Percentiles rank a stretch among this genome's conserved stretches.
These are phyloP conservation scores for Drosophila bipectinata DNA, from an alignment of 1,140 invertebrate species.

Conservation along the genomic window DNA sequence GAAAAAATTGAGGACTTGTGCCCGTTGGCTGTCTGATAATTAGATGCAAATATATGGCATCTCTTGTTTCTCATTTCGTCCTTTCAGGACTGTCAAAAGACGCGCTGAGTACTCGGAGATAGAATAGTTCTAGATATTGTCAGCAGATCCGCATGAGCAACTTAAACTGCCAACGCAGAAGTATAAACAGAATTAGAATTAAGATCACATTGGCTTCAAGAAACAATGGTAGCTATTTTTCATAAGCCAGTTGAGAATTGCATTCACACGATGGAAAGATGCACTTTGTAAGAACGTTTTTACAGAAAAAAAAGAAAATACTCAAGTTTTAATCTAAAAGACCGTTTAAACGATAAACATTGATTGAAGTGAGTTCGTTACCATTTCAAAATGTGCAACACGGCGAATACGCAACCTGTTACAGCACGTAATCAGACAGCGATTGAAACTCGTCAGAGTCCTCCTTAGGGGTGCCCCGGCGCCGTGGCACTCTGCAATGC, in stretches of 20 bases:
- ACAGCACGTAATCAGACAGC: constrained; percentile 45
- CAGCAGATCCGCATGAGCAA: constrained; percentile 21
- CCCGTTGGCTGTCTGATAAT: constrained; percentile 68
- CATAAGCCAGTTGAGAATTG: neutral
- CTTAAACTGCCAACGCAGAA: neutral
- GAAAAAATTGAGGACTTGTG: constrained; percentile 26
- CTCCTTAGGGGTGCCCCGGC: neutral
- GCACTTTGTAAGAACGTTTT: neutral
- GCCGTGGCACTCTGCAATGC: constrained; percentile 38
- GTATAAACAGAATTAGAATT: neutral
- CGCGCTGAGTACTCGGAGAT: neutral
- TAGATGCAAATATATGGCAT: constrained; percentile 75
- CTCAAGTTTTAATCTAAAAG: no score
- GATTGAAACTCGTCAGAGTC: constrained; percentile 20
- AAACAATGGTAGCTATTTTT: neutral
- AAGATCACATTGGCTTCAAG: neutral
- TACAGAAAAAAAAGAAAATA: neutral
- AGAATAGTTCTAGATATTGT: constrained; percentile 31
- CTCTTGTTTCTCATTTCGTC: constrained; percentile 19
- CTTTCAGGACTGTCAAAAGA: constrained; percentile 29
- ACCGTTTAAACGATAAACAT: no score
- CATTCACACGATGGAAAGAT: neutral
- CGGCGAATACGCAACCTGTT: constrained; percentile 42
- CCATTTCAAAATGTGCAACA: constrained; percentile 7
- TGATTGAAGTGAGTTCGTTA: neutral